These are phyloP conservation scores for Bicyclus anynana DNA, from an alignment of 1,140 invertebrate species.

Conservation along the genomic window DNA sequence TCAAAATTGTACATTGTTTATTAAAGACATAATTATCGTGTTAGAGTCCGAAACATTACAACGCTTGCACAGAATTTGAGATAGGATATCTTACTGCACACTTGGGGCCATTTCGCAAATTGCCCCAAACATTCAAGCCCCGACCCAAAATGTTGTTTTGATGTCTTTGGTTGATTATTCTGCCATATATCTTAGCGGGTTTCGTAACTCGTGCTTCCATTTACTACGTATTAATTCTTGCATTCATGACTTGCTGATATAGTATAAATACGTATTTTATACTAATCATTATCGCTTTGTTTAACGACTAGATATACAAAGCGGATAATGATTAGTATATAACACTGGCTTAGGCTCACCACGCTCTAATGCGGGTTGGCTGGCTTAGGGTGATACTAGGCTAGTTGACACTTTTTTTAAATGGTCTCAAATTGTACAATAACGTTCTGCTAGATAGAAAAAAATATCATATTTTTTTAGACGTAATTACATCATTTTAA, in stretches of 20 bases:
- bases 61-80: slow-evolving; percentile 12
- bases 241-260: neutral
- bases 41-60: slow-evolving; percentile 2
- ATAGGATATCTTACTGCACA: slow-evolving; percentile 16
- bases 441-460: too few species aligned
- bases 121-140: slow-evolving; percentile 27
- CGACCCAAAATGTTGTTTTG: neutral
- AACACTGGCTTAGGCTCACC: too few species aligned
- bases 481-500: too few species aligned
- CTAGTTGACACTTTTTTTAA: too few species aligned
- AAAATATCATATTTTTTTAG: too few species aligned
- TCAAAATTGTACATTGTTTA: neutral
- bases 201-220: neutral
- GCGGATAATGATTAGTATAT: too few species aligned
- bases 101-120: slow-evolving; percentile 32
- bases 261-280: neutral
- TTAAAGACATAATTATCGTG: neutral
- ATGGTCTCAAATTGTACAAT: too few species aligned
- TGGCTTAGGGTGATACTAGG: too few species aligned
- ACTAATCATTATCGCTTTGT: too few species aligned
- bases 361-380: too few species aligned
- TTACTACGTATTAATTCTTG: neutral
- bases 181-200: neutral
- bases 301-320: too few species aligned
- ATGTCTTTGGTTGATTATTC: neutral